phyloP scores from a whole-genome alignment of 2,797 vertebrate genomes.

The Mormyrops boulengeri region DNA sequence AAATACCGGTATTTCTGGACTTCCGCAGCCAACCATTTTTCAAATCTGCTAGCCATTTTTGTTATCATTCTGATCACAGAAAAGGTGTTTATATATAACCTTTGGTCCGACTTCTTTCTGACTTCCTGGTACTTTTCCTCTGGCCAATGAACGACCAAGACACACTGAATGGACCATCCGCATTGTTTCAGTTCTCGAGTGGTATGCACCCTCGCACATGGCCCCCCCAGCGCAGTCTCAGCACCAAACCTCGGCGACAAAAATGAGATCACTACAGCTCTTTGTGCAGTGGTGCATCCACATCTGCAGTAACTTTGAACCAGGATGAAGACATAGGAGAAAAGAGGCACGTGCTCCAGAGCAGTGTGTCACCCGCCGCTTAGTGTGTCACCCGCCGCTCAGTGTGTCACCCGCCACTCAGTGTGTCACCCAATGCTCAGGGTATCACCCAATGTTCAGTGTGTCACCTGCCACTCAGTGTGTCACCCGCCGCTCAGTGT shows the following conservation, averaged over 20 bases:
- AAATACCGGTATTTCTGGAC: background rate
- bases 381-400: background rate
- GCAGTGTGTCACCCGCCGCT: background rate
- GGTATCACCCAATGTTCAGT: background rate
- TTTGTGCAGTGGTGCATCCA: background rate
- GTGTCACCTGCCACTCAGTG: background rate
- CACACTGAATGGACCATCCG: background rate
- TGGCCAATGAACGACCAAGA: background rate
- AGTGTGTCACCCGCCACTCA: accelerated
- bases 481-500: background rate
- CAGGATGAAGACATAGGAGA: too few relatives aligned
- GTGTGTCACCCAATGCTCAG: background rate
- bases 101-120: background rate
- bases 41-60: background rate
- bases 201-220: background rate
- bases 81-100: background rate
- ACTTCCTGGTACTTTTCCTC: background rate
- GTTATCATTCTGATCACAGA: background rate
- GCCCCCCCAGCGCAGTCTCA: background rate
- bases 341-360: conserved; percentile 1
- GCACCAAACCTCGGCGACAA: background rate
- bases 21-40: background rate
- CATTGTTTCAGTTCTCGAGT: background rate
- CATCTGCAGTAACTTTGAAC: too few relatives aligned
- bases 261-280: background rate